phyloP scores from a whole-genome alignment of 2,113 vertebrate species.

The Aspiorhynchus laticeps region DNA sequence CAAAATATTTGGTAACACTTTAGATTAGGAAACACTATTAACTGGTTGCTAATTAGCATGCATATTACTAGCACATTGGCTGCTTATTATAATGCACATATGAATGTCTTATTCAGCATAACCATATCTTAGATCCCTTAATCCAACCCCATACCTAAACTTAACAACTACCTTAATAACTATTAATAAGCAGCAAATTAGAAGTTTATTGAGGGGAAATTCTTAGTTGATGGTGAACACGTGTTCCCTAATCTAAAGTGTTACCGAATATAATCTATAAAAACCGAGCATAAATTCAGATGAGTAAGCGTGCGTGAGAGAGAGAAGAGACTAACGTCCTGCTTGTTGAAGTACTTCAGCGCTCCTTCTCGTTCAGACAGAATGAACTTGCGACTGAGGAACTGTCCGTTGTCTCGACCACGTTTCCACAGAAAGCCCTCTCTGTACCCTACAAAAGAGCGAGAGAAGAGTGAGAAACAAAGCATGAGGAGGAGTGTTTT shows the following conservation, averaged over 20 bases:
- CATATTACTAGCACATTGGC: neutral
- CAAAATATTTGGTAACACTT: neutral
- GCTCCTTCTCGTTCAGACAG: conserved; percentile 90
- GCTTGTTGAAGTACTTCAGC: conserved; percentile 95
- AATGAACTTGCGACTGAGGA: conserved; percentile 92
- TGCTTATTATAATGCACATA: neutral
- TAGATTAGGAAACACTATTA: too few species aligned
- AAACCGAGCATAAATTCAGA: neutral
- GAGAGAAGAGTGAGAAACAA: neutral
- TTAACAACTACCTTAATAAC: too few species aligned
- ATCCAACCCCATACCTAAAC: too few species aligned
- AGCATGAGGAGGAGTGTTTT: neutral
- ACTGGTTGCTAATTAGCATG: neutral
- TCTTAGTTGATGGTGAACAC: too few species aligned
- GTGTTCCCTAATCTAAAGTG: too few species aligned
- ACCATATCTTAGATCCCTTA: too few species aligned
- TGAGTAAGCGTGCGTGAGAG: neutral
- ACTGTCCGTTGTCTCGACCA: conserved; percentile 93
- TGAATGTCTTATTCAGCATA: neutral
- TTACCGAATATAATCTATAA: too few species aligned
- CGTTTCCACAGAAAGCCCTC: conserved; percentile 97
- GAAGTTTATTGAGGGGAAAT: neutral
- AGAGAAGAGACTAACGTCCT: conserved; percentile 81
- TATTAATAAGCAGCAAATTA: neutral
- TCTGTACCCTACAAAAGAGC: conserved; percentile 82